These are phyloP conservation scores for Sympetrum striolatum DNA, from an alignment of 2,888 invertebrate genomes.

Conservation along the genomic window DNA sequence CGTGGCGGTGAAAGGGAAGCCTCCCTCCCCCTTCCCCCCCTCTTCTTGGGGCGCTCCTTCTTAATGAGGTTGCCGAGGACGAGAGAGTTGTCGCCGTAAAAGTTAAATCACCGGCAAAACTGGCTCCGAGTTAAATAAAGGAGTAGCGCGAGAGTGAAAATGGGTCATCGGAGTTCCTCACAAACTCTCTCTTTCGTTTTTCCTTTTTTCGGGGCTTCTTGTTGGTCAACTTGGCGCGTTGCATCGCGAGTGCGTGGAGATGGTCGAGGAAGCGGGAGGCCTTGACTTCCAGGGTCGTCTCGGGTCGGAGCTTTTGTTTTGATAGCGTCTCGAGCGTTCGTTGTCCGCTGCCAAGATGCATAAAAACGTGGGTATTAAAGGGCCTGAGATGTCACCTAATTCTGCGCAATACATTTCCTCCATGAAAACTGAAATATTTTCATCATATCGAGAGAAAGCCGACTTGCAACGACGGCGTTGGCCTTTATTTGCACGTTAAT, in stretches of 20 bases:
- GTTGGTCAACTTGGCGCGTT: neutral
- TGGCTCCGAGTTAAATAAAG: neutral
- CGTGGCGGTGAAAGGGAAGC: neutral
- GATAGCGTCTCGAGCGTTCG: neutral
- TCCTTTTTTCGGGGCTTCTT: neutral
- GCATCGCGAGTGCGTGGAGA: neutral
- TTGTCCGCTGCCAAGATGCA: neutral
- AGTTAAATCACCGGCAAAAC: neutral
- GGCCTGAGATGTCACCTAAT: neutral
- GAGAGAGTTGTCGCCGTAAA: neutral
- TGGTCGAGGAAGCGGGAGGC: neutral
- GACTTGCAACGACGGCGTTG: neutral
- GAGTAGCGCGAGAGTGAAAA: neutral
- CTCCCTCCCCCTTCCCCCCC: neutral
- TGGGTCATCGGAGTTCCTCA: neutral
- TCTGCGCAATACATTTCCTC: neutral
- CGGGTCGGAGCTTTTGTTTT: neutral
- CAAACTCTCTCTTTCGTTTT: neutral
- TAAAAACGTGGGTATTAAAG: neutral
- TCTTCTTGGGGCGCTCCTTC: neutral
- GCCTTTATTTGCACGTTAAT: neutral
- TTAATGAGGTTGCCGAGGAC: neutral
- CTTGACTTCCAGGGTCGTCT: slow-evolving; percentile 6
- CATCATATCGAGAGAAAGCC: neutral
- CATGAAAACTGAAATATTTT: neutral